Evolutionary conservation across 1,140 invertebrate genomes (phyloP), one percentile per base, ranked within the genome.

Genomic region (Neodiprion lecontei): DNA sequence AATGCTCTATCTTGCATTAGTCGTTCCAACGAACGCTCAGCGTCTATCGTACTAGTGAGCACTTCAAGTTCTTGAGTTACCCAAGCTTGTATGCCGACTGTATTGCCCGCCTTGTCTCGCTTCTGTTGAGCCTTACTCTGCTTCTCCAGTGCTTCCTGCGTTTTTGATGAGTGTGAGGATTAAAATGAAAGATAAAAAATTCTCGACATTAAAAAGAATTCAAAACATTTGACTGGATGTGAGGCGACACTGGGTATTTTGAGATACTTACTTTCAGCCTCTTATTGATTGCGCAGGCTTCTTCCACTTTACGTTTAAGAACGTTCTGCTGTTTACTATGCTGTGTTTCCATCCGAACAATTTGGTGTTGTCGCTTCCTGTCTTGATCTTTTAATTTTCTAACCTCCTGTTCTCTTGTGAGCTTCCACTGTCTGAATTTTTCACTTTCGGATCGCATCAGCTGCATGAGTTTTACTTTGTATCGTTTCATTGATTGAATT

Each of bases 401-500:
- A 21, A 97, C 83, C 80, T 97, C 95, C 70, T 93, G 93, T 76
- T 98, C 95, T 76, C 95, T 94, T 78, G 93, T 89, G 67, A 91
- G 83, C 83, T 95, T 96, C 93, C 93, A 97, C 69, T 92, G 91
- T 17, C 92, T 91, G 87, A 96, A 97, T 75, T 91, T 92, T 68
- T 97, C 95, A 17, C 92, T 91, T 80, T 98, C 96, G 73, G 91
- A 91, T 12, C 94, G 93, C 94, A 98, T 97, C 81, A 95, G 92
- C 50, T 92, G 92, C 75, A 98, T 93, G 68, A 98, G 88, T 83
- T 94, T 94, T 0, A 98, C 95, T 86, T 95, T 93, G 3, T 92
- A 92, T 79, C 92, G 91, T 83, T 97, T 97, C 91, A 97, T 93
- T 8, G 85, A 83, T n/a, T 90, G 85, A 73, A 97, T 94, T 84